Evolutionary conservation across 2,113 vertebrate species (phyloP).

Genomic region (Rhombomys opimus): DNA sequence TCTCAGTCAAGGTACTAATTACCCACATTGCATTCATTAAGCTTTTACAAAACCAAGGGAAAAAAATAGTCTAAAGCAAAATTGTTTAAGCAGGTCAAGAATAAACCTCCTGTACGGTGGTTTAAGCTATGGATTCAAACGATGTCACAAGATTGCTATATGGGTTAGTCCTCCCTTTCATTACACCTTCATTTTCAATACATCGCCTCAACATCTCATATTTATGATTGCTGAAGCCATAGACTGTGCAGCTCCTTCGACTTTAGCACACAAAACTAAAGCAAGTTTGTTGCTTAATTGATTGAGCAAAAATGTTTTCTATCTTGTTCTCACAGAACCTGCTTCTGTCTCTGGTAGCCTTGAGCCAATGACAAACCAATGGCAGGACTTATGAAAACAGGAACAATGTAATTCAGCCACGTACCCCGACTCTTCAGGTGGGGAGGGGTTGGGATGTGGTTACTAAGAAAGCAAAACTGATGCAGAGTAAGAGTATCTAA

Average conservation of each 20-base stretch:
- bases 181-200: not conserved
- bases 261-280: not conserved
- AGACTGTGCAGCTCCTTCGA: not conserved
- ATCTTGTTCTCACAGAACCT: not conserved
- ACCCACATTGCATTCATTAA: not conserved
- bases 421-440: not conserved
- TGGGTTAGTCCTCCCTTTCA: not conserved
- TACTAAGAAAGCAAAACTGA: not conserved
- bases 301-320: not conserved
- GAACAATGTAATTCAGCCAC: not conserved
- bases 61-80: slow-evolving; percentile 33
- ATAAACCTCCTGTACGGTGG: not conserved
- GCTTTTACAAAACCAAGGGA: not conserved
- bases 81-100: slow-evolving; percentile 42
- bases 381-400: not conserved
- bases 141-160: not conserved
- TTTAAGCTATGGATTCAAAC: not conserved
- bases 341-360: not conserved
- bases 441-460: not conserved
- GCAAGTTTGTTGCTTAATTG: not conserved
- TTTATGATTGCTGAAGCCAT: not conserved
- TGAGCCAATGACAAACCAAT: not conserved
- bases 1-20: not conserved
- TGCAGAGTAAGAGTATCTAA: not conserved
- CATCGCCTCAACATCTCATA: not conserved